A percentile compares a stretch with the other conserved stretches of the same genome.
phyloP scores from a whole-genome alignment of 2,888 invertebrate genomes.

The Lochmaea capreae region DNA sequence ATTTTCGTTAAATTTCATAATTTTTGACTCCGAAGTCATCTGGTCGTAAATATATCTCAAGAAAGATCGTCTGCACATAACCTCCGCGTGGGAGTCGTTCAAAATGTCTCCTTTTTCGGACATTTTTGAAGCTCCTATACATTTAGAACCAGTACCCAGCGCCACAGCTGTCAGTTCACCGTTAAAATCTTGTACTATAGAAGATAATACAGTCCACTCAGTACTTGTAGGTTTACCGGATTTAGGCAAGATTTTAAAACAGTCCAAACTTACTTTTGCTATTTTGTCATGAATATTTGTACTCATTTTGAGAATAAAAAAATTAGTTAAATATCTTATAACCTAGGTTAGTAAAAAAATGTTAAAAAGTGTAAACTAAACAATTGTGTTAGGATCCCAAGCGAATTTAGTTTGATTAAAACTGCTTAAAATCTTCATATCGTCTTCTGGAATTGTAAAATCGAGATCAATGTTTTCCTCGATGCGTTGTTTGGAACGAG shows the following conservation, averaged over 20 bases:
- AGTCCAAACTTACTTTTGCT: constrained; percentile 71
- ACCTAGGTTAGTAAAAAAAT: constrained; percentile 28
- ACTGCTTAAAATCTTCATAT: constrained; percentile 66
- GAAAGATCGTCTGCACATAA: constrained; percentile 86
- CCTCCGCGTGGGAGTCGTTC: constrained; percentile 94
- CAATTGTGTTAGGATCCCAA: constrained; percentile 71
- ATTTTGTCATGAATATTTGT: constrained; percentile 61
- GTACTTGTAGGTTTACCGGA: constrained; percentile 80
- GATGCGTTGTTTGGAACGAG: constrained; percentile 70
- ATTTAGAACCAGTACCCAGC: constrained; percentile 93
- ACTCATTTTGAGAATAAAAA: constrained; percentile 32
- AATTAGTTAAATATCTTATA: constrained; percentile 23
- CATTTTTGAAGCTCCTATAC: constrained; percentile 80
- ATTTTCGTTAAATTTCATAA: constrained; percentile 48
- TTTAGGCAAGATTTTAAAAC: constrained; percentile 76
- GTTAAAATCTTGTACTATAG: constrained; percentile 72
- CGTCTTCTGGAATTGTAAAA: constrained; percentile 69
- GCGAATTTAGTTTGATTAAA: constrained; percentile 65
- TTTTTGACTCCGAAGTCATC: constrained; percentile 44
- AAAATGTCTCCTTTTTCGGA: constrained; percentile 76
- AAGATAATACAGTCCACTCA: constrained; percentile 89
- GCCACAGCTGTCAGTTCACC: constrained; percentile 73
- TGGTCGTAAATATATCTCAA: constrained; percentile 80
- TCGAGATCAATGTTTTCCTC: constrained; percentile 71
- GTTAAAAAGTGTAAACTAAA: constrained; percentile 55